phyloP scores from a whole-genome alignment of 2,888 invertebrate species.

The Amphimallon solstitiale region DNA sequence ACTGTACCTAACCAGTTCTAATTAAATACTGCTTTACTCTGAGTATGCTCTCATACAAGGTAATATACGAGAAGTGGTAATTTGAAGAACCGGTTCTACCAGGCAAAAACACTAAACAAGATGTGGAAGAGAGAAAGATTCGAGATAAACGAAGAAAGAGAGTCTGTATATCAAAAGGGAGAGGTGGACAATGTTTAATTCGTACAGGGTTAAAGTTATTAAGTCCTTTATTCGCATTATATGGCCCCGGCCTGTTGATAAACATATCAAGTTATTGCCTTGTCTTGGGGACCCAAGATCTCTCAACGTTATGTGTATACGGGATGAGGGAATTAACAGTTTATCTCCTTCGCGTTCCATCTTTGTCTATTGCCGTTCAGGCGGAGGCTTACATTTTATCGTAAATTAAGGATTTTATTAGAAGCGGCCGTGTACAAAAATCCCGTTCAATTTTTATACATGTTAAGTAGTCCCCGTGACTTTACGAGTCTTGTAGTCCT shows the following conservation, averaged over 20 bases:
- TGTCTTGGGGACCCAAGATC: conserved; percentile 36
- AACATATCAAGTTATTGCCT: conserved; percentile 46
- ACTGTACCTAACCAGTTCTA: too few species aligned
- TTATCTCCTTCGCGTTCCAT: conserved; percentile 25
- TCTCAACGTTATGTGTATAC: conserved; percentile 30
- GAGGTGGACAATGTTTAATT: conserved; percentile 31
- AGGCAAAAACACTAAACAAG: not conserved
- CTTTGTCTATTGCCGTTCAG: conserved; percentile 29
- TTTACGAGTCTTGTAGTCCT: conserved; percentile 25
- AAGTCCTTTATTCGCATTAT: conserved; percentile 44
- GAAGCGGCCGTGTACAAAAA: conserved; percentile 34
- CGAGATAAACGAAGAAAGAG: not conserved
- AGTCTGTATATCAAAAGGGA: conserved; percentile 9
- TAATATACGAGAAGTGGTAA: too few species aligned
- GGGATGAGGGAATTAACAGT: conserved; percentile 31
- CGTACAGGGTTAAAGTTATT: conserved; percentile 39
- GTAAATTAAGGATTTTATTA: conserved; percentile 43
- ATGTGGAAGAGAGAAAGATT: not conserved
- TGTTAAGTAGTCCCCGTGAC: conserved; percentile 34
- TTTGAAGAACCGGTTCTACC: not conserved
- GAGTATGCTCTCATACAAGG: too few species aligned
- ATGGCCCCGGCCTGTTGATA: conserved; percentile 42
- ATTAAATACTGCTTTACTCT: too few species aligned
- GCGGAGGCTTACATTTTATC: conserved; percentile 39
- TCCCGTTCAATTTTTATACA: conserved; percentile 36